Base-by-base conservation (phyloP, 53 echinoderm and acorn worm species). In the Paracentrotus lividus region DNA sequence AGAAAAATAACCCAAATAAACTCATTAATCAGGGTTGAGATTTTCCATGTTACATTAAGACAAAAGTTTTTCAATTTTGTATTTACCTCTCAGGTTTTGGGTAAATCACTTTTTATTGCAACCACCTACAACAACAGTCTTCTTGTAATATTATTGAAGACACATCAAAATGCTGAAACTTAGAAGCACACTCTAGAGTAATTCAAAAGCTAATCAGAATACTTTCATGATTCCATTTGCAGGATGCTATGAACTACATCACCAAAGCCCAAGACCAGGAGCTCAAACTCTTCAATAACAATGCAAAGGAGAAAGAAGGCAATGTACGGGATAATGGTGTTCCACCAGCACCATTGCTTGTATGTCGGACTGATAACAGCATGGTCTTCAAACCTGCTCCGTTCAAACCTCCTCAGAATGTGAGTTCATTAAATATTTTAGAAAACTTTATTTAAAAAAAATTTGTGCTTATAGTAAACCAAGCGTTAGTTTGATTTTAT, bases 251-350 rank as follows among this genome's bases (percentile, higher is more conserved):
- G 67, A 95, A 93, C 52, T 94, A 90, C 92, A 95, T 98, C 59
- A 98, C 96, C 95, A 98, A 97, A 66, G 99, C 99, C 81, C 99
- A 99, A 65, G 99, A 99, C 67, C 95, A 97, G 91, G 99, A 97
- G 75, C 93, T 95, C 68, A 98, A 97, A 94, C 72, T 99, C 77
- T 97, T 94, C 93, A 93, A 49, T 38, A 93, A 93, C 93, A 99
- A 97, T 84, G 94, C 96, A 4, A 93, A 90, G 64, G 94, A 94
- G 57, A 95, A 92, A 49, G 86, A 81, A 32, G 92, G 92, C 26
- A 86, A 45, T 69, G 94, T 78, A 14, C 93, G 94, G 88, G 96
- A 95, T 49, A 51, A 93, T 23, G 98, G 97, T 4, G 96, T 96
- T 21, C 99, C 99, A 15, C 99, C 99, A 54, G 93, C 97, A 27